Base-by-base conservation (phyloP, 2,113 vertebrate genomes). In the Zapornia atra region DNA sequence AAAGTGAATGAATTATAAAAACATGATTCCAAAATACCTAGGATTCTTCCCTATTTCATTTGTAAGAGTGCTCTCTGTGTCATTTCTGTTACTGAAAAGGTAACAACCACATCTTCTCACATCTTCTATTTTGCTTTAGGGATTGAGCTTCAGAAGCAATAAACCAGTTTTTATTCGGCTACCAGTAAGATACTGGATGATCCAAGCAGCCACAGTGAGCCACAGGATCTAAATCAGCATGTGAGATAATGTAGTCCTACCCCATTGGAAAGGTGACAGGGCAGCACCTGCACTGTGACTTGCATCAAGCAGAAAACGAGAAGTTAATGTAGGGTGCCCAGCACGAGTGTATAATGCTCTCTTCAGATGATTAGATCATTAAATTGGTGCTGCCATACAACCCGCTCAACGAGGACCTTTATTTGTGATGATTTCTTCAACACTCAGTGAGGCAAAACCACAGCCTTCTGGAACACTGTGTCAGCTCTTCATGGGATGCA, bases 191-290 rank as follows among this genome's bases (percentile, higher is more conserved):
- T 8, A 44, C 3, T 4, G n/a, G 40, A 17, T 46, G n/a, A 65
- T 21, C 54, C 71, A 38, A 82, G 51, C 72, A 79, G 81, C 22
- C 68, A n/a, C 19, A 22, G 17, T 10, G 33, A 33, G 54, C 70
- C 53, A 20, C 28, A 31, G 25, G 16, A 42, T 18, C 21, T 53
- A 31, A 64, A 46, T 26, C 44, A 61, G 34, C 1, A 1, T 0
- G 0, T 68, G 38, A 61, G 48, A 38, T 16, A 36, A 22, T 0
- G 1, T 12, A 20, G 48, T 12, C 18, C 29, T 71, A 29, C 21
- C 11, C n/a, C 29, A 24, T 53, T 42, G 31, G 13, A 26, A 72
- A 77, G 56, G 64, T 56, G 46, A 60, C 12, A 54, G 73, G 61
- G 42, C 75, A 88, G 31, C 86, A 69, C 9, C 87, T 17, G 6